Base-by-base conservation (phyloP, 2,797 vertebrate species). In the Manis javanica region DNA sequence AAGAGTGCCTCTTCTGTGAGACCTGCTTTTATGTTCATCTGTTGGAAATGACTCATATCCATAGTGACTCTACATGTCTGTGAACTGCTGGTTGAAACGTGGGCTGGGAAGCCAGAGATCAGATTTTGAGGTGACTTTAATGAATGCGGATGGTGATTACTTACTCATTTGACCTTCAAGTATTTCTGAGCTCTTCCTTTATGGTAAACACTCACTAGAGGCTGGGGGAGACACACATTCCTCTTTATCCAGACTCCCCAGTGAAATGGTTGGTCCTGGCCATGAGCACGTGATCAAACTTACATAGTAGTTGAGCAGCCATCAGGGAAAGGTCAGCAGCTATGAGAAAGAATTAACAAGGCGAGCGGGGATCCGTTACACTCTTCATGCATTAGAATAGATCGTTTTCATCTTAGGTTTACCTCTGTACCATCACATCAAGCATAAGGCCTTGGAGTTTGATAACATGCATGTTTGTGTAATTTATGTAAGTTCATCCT, bases 41-140 rank as follows among this genome's bases (percentile, higher is more conserved):
- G 26, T 19, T 39, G 42, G 18, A 16, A 24, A 3, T 1, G 4
- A 46, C 46, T 46, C 18, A 34, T 55, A 63, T 7, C 63, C 55
- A 6, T 0, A 1, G 46, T 2, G 11, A 21, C 2, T 63, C 51
- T 13, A 0, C 2, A 19, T 23, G 4, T 23, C 39, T 46, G 3
- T 39, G 11, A 18, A 3, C 23, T 21, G 0, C n/a, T n/a, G 9
- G 14, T 10, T 51, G 26, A 57, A 46, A 74, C 10, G 18, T 68
- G 34, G 13, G 15, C 39, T 37, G 15, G 15, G 11, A 59, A 18
- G 2, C 8, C 69, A 51, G 24, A 37, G 24, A 13, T 19, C 26
- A 55, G 16, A 16, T 12, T 63, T 51, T 4, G 15, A 29, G 42
- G 37, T n/a, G 39, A 77, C 0, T 68, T 87, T 63, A 72, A n/a